These are phyloP conservation scores for Carettochelys insculpta DNA, from an alignment of 2,113 vertebrate species.

Conservation along the genomic window DNA sequence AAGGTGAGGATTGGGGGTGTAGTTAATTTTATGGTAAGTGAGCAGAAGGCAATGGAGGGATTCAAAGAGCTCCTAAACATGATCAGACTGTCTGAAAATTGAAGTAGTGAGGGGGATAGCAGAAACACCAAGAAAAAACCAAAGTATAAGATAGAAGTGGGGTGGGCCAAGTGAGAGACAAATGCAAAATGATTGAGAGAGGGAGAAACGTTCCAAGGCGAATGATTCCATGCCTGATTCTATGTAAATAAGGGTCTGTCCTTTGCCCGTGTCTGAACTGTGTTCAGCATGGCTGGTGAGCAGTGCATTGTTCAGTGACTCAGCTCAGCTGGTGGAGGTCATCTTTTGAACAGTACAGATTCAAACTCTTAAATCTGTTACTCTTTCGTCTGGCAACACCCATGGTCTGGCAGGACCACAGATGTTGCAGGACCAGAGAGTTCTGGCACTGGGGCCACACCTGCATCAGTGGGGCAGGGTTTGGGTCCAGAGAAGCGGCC, in stretches of 20 bases:
- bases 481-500: too few relatives aligned
- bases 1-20: not conserved
- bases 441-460: too few relatives aligned
- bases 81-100: not conserved
- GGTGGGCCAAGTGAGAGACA: not conserved
- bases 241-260: not conserved
- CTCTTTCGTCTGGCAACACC: too few relatives aligned
- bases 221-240: not conserved
- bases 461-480: too few relatives aligned
- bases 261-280: not conserved
- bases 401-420: too few relatives aligned
- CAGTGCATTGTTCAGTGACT: constrained; percentile 17
- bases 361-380: too few relatives aligned
- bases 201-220: not conserved
- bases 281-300: not conserved
- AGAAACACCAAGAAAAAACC: not conserved
- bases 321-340: not conserved
- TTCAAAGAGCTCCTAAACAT: not conserved
- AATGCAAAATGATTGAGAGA: not conserved
- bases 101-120: not conserved
- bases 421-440: too few relatives aligned
- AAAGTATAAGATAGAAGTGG: not conserved
- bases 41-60: not conserved
- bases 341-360: not conserved
- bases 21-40: not conserved